A percentile compares a stretch with the other conserved stretches of the same genome.
Evolutionary conservation across 2,888 invertebrate genomes (phyloP).

Genomic region (Keiferia lycopersicella): DNA sequence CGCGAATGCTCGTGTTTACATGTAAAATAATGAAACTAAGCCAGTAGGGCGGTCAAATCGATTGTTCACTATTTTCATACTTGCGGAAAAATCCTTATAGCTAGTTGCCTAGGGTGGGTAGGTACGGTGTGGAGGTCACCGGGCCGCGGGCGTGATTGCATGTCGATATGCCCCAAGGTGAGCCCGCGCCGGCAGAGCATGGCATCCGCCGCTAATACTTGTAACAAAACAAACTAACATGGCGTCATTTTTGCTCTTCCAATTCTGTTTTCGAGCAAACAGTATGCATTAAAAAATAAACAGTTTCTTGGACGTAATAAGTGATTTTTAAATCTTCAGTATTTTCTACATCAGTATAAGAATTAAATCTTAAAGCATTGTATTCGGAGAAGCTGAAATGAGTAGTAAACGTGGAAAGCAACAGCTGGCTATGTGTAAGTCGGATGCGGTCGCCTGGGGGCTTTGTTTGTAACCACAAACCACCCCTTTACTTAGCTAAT

Average conservation of each 20-base stretch:
- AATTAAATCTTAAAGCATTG: too few relatives aligned
- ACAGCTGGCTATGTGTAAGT: background rate
- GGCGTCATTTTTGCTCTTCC: background rate
- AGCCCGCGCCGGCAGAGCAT: background rate
- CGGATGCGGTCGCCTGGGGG: too few relatives aligned
- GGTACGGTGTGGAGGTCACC: constrained; percentile 8
- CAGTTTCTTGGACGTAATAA: too few relatives aligned
- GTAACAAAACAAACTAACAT: background rate
- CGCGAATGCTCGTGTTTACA: constrained; percentile 27
- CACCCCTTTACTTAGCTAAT: too few relatives aligned
- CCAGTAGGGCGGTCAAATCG: constrained; percentile 40
- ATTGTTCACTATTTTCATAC: constrained; percentile 40
- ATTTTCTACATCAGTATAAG: too few relatives aligned
- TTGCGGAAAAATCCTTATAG: constrained; percentile 31
- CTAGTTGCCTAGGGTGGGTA: constrained; percentile 24
- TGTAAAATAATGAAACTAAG: constrained; percentile 35
- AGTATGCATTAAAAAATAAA: too few relatives aligned
- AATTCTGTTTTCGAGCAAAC: too few relatives aligned
- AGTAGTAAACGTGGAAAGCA: too few relatives aligned
- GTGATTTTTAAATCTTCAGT: too few relatives aligned
- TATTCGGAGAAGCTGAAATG: too few relatives aligned
- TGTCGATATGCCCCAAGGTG: constrained; percentile 28
- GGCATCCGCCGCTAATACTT: constrained; percentile 11
- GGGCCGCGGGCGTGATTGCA: constrained; percentile 25
- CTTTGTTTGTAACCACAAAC: background rate